A percentile compares a stretch with the other conserved stretches of the same genome.
phyloP scores from a whole-genome alignment of 2,888 invertebrate species.

The Caradrina clavipalpis region DNA sequence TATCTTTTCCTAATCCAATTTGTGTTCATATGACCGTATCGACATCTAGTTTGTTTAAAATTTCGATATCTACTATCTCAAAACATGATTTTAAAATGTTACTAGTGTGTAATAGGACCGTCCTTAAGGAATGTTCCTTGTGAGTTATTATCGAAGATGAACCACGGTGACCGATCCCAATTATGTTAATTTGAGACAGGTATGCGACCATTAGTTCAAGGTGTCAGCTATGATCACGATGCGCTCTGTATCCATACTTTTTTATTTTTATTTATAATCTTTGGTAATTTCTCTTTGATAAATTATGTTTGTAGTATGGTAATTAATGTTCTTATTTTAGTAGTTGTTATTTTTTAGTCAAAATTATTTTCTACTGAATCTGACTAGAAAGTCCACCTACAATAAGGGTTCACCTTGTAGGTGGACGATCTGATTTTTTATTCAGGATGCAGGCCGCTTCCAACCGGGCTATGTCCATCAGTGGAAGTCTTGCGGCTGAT shows the following conservation, averaged over 20 bases:
- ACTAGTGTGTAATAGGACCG: background rate
- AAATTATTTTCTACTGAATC: too few relatives aligned
- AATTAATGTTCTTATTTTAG: background rate
- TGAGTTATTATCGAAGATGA: slow-evolving; percentile 35
- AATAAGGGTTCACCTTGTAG: too few relatives aligned
- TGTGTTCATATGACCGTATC: too few relatives aligned
- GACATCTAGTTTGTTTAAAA: too few relatives aligned
- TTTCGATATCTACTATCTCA: too few relatives aligned
- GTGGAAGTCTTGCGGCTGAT: too few relatives aligned
- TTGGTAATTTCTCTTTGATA: background rate
- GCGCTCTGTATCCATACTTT: slow-evolving; percentile 13
- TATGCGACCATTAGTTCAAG: slow-evolving; percentile 62
- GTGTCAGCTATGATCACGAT: slow-evolving; percentile 29
- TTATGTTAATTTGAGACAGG: slow-evolving; percentile 76
- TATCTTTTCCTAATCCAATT: too few relatives aligned
- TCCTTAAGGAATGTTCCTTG: slow-evolving; percentile 18
- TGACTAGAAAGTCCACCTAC: too few relatives aligned
- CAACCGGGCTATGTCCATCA: too few relatives aligned
- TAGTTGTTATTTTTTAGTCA: too few relatives aligned
- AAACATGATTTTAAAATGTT: background rate
- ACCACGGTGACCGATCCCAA: slow-evolving; percentile 65
- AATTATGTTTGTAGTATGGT: background rate
- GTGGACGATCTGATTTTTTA: too few relatives aligned
- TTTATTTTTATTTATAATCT: slow-evolving; percentile 24
- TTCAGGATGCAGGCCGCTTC: too few relatives aligned